phyloP scores from a whole-genome alignment of 2,797 vertebrate species.

The Anguilla pacifica region DNA sequence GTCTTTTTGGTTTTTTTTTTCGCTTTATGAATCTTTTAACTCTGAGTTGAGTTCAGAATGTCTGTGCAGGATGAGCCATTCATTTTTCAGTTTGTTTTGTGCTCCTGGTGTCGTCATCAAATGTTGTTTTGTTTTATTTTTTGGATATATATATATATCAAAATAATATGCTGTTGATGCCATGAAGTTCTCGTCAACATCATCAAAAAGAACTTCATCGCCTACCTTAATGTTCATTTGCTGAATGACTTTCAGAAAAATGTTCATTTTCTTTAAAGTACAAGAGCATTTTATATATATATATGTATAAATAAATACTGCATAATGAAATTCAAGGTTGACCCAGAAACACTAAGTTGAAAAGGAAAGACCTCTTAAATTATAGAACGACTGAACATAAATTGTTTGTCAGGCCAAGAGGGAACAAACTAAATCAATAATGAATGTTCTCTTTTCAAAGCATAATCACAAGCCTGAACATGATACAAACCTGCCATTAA shows the following conservation, averaged over 20 bases:
- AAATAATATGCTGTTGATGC: neutral
- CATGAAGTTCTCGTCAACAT: neutral
- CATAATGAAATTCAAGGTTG: slow-evolving; percentile 17
- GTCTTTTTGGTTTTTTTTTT: neutral
- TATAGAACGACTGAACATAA: slow-evolving; percentile 75
- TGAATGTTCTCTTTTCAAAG: slow-evolving; percentile 74
- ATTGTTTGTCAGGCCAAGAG: slow-evolving; percentile 60
- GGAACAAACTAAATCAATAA: slow-evolving; percentile 70
- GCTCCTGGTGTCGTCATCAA: neutral
- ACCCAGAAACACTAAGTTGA: slow-evolving; percentile 40
- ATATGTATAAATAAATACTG: too few species aligned
- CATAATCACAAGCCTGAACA: slow-evolving; percentile 63
- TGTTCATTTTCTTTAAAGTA: neutral
- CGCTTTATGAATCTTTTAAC: neutral
- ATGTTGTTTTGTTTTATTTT: neutral
- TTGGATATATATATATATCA: neutral
- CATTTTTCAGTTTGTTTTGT: neutral
- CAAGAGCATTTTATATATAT: too few species aligned
- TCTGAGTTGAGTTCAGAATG: neutral
- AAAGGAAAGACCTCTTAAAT: slow-evolving; percentile 66
- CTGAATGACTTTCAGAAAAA: neutral
- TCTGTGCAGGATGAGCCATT: neutral
- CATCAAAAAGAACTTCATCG: neutral
- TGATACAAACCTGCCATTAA: slow-evolving; percentile 57
- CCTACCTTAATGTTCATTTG: neutral